Base-by-base conservation (phyloP, 2,797 vertebrate genomes). In the Anomalospiza imberbis region DNA sequence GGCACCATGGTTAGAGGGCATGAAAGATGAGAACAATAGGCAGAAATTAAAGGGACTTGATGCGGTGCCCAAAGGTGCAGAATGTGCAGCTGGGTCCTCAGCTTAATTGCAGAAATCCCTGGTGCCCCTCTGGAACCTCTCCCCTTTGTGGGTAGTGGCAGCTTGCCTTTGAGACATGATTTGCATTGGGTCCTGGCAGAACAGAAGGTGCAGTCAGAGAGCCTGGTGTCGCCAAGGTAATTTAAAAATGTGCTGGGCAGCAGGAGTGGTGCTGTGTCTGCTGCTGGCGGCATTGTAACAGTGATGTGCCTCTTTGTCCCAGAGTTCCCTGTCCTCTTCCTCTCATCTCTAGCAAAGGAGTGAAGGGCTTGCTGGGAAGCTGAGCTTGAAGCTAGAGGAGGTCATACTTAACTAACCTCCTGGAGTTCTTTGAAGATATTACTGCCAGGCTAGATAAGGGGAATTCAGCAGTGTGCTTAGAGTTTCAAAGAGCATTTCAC, bases 391-490 rank as follows among this genome's bases (percentile, higher is more conserved):
- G 95, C 95, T 93, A 94, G 94, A 94, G 92, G 93, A 96, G 95
- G 96, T 97, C 96, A 96, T 96, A 96, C 95, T 95, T 97, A 97
- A 98, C 97, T 97, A 97, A 96, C 94, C 95, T 94, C 83, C 60
- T 67, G 93, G 96, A 97, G 96, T 84, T 97, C 95, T 98, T 97
- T 98, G 97, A 97, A 97, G 97, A 95, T 95, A 95, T 93, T 67
- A 75, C 93, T 96, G 94, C 96, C 88, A 87, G 84, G 92, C 91
- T 82, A 96, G 97, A 97, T 97, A 95, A 97, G 97, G 96, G 92
- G 95, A 97, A 96, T 87, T 93, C 86, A 68, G 94, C 68, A 78
- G 91, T 89, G 81, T 29, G 87, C 95, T 96, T 92, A 84, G 96
- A 93, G 94, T 97, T 97, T 97, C 93, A 96, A 97, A 98, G 96